These are phyloP conservation scores for Scolopax bukidnonensis DNA, from an alignment of 2,797 vertebrate genomes.

Conservation along the genomic window DNA sequence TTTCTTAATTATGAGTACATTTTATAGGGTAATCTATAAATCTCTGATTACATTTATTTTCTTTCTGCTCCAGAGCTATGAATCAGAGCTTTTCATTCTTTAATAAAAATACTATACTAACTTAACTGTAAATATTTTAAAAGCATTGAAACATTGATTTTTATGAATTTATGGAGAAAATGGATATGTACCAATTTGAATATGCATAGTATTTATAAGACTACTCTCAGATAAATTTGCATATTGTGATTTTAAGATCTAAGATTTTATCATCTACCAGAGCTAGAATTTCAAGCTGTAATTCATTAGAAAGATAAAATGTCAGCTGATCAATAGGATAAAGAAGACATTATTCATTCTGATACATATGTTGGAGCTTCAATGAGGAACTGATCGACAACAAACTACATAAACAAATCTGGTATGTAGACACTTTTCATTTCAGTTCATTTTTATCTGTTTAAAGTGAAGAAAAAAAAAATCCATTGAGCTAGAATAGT, in stretches of 20 bases:
- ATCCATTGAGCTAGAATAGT: background rate
- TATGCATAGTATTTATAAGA: background rate
- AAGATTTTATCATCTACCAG: background rate
- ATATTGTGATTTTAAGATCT: background rate
- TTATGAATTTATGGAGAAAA: background rate
- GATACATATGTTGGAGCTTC: background rate
- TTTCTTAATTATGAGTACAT: background rate
- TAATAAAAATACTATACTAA: background rate
- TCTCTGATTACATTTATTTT: background rate
- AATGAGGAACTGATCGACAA: background rate
- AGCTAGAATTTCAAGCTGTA: background rate
- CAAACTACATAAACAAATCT: too few relatives aligned
- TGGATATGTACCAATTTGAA: background rate
- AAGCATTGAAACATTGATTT: background rate
- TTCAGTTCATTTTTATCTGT: background rate
- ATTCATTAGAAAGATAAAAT: background rate
- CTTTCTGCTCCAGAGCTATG: background rate
- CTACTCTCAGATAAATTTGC: background rate
- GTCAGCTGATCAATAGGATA: background rate
- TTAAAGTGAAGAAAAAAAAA: background rate
- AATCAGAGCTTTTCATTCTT: background rate
- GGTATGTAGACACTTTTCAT: too few relatives aligned
- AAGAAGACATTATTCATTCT: background rate
- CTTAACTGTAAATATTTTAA: background rate
- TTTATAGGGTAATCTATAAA: background rate